phyloP scores from a whole-genome alignment of 2,797 vertebrate genomes.

The Gallinago stenura region DNA sequence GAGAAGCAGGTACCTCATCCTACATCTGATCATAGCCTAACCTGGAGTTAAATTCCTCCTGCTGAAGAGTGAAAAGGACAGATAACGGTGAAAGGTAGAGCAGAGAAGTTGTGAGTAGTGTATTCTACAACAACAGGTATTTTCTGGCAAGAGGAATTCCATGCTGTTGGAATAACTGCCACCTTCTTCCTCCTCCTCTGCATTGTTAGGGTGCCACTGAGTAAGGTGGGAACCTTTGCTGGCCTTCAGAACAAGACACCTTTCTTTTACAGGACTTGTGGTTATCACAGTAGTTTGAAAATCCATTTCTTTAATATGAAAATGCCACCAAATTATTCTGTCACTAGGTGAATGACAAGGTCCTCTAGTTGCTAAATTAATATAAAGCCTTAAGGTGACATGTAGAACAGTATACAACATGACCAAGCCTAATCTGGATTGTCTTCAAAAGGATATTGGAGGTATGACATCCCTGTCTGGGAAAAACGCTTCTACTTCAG shows the following conservation, averaged over 20 bases:
- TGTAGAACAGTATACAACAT: not conserved
- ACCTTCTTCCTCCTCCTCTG: not conserved
- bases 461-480: not conserved
- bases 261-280: not conserved
- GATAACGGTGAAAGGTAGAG: not conserved
- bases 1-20: not conserved
- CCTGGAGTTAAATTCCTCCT: not conserved
- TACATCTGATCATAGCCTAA: not conserved
- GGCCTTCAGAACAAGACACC: not conserved
- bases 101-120: not conserved
- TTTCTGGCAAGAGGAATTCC: not conserved
- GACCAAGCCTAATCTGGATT: not conserved
- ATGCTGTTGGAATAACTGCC: not conserved
- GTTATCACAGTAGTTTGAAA: not conserved
- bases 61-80: not conserved
- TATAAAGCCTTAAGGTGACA: not conserved
- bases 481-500: not conserved
- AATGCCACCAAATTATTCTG: not conserved
- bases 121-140: not conserved
- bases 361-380: not conserved
- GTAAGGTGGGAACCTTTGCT: not conserved
- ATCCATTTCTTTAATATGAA: not conserved
- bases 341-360: not conserved
- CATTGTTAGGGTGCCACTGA: fast-evolving
- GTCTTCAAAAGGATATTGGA: not conserved